These are phyloP conservation scores for Ceratotherium simum DNA, from an alignment of 2,113 vertebrate species.

Conservation along the genomic window DNA sequence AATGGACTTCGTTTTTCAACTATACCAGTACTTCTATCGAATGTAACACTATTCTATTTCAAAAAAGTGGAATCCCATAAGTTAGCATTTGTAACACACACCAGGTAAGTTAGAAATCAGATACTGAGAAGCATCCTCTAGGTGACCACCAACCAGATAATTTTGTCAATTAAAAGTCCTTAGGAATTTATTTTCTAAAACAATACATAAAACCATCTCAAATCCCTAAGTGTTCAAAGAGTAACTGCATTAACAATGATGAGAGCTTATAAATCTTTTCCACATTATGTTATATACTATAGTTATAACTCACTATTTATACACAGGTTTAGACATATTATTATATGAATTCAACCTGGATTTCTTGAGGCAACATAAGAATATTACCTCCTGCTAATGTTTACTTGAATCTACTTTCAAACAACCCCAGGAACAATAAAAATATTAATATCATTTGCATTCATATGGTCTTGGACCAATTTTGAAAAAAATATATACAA, in stretches of 20 bases:
- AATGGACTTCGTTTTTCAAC: slow-evolving; percentile 30
- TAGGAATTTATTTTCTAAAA: slow-evolving; percentile 24
- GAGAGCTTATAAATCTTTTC: slow-evolving; percentile 40
- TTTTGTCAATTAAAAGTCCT: background rate
- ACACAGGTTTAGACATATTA: background rate
- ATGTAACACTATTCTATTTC: background rate
- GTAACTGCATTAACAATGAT: background rate
- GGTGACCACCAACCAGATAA: background rate
- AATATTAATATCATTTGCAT: background rate
- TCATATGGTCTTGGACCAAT: background rate
- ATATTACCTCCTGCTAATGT: background rate
- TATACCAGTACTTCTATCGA: background rate
- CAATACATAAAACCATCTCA: slow-evolving; percentile 33
- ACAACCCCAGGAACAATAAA: background rate
- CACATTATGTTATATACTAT: background rate
- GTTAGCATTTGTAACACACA: background rate
- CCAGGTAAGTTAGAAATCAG: background rate
- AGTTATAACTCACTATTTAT: slow-evolving; percentile 5
- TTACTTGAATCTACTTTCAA: slow-evolving; percentile 25
- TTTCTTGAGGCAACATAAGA: slow-evolving; percentile 42
- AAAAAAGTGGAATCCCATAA: background rate
- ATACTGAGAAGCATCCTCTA: background rate
- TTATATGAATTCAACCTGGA: background rate
- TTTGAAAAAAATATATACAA: background rate
- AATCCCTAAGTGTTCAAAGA: slow-evolving; percentile 25